Base-by-base conservation (phyloP, 2,113 vertebrate genomes). In the Anolis carolinensis region DNA sequence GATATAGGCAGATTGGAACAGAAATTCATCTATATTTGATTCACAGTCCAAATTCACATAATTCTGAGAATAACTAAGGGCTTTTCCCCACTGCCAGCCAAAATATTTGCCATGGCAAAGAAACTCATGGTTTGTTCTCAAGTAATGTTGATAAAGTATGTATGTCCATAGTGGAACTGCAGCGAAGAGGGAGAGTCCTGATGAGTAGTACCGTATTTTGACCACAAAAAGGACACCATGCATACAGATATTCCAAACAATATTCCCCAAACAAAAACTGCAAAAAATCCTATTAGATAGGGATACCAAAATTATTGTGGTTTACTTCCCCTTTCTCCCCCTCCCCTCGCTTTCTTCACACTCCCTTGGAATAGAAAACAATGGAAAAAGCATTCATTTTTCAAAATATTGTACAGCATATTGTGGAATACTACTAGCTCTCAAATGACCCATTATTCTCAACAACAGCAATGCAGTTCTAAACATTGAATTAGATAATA, bases 281-380 rank as follows among this genome's bases (percentile, higher is more conserved):
- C n/a, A 44, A 62, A 86, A 92, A 90, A 76, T 10, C 25, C 34
- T 74, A 1, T 79, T 11, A 83, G 88, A n/a, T n/a, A 89, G 9
- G 84, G 88, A n/a, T n/a, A 89, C 2, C 0, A 8, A 11, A 18
- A 50, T 30, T n/a, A 7, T 18, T 52, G 2, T 52, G 74, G 9
- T 55, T 77, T 55, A 48, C n/a, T 77, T 44, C 5, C 5, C 39
- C 83, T 2, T 65, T 81, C n/a, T n/a, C 32, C 0, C 0, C 27
- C 1, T 52, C 84, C 81, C 81, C 7, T 32, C 39, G 39, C 83
- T 1, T 65, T 81, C n/a, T n/a, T 50, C 0, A 0, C 27, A 1
- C 1, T 52, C 84, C 81, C 81, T 7, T 32, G n/a, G 20, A 52
- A 32, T 62, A 48, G 25, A 32, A 77, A 77, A n/a, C 18, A 62